Evolutionary conservation across 2,888 invertebrate species (phyloP), one percentile per base, ranked within the genome.

Genomic region (Ctena decussata): DNA sequence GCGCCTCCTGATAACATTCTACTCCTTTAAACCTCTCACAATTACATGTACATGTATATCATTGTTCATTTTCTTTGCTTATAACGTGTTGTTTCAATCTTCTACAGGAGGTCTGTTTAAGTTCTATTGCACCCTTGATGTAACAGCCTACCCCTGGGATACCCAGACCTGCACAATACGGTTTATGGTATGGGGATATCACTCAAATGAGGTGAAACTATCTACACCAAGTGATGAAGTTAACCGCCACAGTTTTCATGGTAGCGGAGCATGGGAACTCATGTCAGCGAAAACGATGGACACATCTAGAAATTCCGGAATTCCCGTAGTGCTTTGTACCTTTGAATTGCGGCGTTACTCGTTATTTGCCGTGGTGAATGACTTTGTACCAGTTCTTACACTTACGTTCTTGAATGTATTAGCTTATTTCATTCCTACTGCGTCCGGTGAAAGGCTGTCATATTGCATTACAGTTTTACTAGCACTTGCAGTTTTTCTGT

Each of bases 81-180:
- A n/a, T n/a, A n/a, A n/a, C n/a, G n/a, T n/a, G n/a, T n/a, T n/a
- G n/a, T n/a, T n/a, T n/a, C n/a, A n/a, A n/a, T n/a, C n/a, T 72
- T 5, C 74, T 84, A 60, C 82, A 85, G 85, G 69, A 27, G 80
- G 82, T n/a, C 5, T 77, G 18, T 79, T 85, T 30, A 49, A 60
- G 44, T 35, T 46, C 5, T 18, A 44, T 6, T 85, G 85, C 65
- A 72, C 78, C 24, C 35, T 85, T n/a, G 82, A 82, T 27, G 69
- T 79, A 41, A 76, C 65, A 24, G 60, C 82, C 5, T 85, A 78
- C 70, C 85, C 85, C 24, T 85, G 84, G 84, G 84, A 84, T 70
- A 37, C 44, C n/a, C 84, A 84, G 39, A 74, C 46, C 0, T 81
- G 85, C 41, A 37, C 32, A 0, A n/a, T 81, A 8, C 18, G 37